Conservation (phyloP, 2,888 invertebrate species). For the Dicycla oo region DNA sequence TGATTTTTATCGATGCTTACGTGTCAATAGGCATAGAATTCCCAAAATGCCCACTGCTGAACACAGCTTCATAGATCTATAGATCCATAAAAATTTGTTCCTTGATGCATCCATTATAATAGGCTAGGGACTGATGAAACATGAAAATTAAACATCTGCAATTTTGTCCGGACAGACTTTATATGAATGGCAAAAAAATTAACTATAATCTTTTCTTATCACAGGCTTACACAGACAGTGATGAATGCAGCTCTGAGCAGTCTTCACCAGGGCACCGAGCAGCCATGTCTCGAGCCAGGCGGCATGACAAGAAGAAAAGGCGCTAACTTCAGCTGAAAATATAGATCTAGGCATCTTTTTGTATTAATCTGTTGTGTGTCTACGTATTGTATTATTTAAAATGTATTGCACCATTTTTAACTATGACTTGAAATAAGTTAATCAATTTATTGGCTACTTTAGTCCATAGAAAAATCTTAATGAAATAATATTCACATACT, state of each 20-base stretch:
- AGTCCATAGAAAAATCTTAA: neutral
- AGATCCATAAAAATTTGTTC: too few relatives aligned
- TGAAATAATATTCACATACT: neutral
- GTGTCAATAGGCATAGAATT: neutral
- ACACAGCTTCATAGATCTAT: neutral
- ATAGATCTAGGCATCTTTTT: conserved; percentile 18
- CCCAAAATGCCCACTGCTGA: neutral
- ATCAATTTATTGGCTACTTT: neutral
- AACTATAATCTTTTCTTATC: neutral
- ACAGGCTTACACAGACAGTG: conserved; percentile 92
- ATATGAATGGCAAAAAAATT: neutral
- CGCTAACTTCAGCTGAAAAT: conserved; percentile 81
- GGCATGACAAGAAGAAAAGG: conserved; percentile 93
- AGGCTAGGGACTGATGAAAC: neutral
- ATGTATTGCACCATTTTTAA: conserved; percentile 12
- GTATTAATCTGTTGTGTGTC: conserved; percentile 15
- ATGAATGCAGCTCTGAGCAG: conserved; percentile 94
- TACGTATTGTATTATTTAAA: neutral
- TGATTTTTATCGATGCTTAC: too few relatives aligned
- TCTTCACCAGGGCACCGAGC: conserved; percentile 93
- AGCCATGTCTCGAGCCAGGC: conserved; percentile 91
- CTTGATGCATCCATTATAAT: neutral
- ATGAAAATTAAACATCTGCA: neutral
- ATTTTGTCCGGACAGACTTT: too few relatives aligned
- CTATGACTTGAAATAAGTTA: neutral